Conservation (phyloP, 2,888 invertebrate genomes). For the Cremastinae sp. region DNA sequence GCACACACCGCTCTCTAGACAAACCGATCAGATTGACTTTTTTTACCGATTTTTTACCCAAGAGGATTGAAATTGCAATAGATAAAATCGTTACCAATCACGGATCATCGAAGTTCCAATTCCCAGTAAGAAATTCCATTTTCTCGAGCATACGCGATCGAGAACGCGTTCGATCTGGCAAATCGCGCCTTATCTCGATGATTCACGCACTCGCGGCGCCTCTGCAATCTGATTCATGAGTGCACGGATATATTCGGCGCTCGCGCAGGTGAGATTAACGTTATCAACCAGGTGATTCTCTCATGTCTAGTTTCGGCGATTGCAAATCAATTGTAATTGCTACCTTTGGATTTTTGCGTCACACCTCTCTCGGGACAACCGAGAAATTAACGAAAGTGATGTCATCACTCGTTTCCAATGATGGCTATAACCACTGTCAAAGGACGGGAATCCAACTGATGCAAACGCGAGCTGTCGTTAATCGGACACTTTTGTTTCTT, state of each 20-base stretch:
- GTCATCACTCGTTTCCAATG: not conserved
- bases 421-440: too few relatives aligned
- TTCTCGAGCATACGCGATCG: slow-evolving; percentile 29
- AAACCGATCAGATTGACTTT: too few relatives aligned
- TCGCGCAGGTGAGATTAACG: not conserved
- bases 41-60: too few relatives aligned
- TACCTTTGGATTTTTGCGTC: not conserved
- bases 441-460: too few relatives aligned
- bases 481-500: too few relatives aligned
- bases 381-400: not conserved
- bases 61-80: not conserved
- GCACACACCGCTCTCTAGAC: too few relatives aligned
- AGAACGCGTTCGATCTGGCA: slow-evolving; percentile 43
- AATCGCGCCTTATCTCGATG: slow-evolving; percentile 61
- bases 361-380: not conserved
- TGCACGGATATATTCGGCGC: slow-evolving; percentile 33
- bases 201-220: slow-evolving; percentile 61
- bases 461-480: too few relatives aligned
- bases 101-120: not conserved
- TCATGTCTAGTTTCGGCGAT: slow-evolving; percentile 23
- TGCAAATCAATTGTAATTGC: slow-evolving; percentile 13
- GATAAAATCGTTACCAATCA: not conserved
- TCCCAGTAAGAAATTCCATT: not conserved
- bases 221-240: slow-evolving; percentile 45
- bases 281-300: slow-evolving; percentile 26